Conservation (phyloP, 2,113 vertebrate species). For the Oreocharis arfaki region DNA sequence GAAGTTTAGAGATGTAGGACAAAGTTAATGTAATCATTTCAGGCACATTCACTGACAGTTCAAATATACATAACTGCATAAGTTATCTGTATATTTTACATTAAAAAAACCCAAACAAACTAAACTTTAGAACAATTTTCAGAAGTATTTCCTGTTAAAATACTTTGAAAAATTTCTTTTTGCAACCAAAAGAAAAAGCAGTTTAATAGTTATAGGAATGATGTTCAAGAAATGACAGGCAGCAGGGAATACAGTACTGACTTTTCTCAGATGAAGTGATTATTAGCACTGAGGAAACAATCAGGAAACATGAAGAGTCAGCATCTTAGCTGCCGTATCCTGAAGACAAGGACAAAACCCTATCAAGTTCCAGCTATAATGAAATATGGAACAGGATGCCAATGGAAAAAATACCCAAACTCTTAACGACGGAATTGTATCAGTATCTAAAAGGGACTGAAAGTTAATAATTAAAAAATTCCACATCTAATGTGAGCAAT, state of each 20-base stretch:
- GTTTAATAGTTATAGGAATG: not conserved
- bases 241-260: not conserved
- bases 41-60: not conserved
- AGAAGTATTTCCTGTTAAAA: not conserved
- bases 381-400: not conserved
- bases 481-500: not conserved
- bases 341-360: slow-evolving; percentile 31
- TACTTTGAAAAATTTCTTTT: not conserved
- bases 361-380: not conserved
- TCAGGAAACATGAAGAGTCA: not conserved
- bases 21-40: not conserved
- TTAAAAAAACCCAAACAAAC: not conserved
- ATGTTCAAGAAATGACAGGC: not conserved
- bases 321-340: not conserved
- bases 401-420: not conserved
- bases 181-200: not conserved
- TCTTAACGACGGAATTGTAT: not conserved
- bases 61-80: not conserved
- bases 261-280: slow-evolving; percentile 21
- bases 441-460: not conserved
- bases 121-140: not conserved
- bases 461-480: not conserved
- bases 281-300: slow-evolving; percentile 6
- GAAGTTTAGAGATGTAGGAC: not conserved
- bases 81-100: not conserved